Evolutionary conservation across 2,888 invertebrate genomes (phyloP).

Genomic region (Elysia crispata): DNA sequence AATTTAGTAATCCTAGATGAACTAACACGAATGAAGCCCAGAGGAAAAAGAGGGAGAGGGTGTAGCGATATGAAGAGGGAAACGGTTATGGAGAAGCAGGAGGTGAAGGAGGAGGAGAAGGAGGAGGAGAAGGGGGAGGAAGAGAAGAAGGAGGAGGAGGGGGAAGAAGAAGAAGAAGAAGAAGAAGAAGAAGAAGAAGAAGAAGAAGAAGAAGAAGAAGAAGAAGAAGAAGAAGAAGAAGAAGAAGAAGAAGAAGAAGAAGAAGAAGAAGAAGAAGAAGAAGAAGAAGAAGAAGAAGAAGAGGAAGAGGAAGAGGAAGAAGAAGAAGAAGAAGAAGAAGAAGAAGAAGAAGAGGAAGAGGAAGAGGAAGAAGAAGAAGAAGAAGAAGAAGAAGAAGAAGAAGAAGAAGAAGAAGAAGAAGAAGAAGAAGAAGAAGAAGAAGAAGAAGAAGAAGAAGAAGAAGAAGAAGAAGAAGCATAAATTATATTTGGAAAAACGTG

Average conservation of each 20-base stretch:
- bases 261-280: background rate
- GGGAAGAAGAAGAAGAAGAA: background rate
- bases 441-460: background rate
- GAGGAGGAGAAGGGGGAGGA: background rate
- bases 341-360: background rate
- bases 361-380: background rate
- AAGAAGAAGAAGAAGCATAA: background rate
- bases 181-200: too few relatives aligned
- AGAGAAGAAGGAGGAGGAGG: background rate
- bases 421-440: background rate
- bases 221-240: background rate
- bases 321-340: background rate
- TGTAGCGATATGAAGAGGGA: too few relatives aligned
- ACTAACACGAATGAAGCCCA: too few relatives aligned
- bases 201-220: background rate
- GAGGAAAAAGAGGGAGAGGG: too few relatives aligned
- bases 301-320: too few relatives aligned
- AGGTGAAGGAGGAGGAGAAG: background rate
- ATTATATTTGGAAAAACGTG: background rate
- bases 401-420: background rate
- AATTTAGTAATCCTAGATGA: too few relatives aligned
- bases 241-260: background rate
- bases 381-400: background rate
- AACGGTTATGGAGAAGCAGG: background rate
- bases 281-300: background rate